phyloP scores from a whole-genome alignment of 2,113 vertebrate species.

The Lagenorhynchus albirostris region DNA sequence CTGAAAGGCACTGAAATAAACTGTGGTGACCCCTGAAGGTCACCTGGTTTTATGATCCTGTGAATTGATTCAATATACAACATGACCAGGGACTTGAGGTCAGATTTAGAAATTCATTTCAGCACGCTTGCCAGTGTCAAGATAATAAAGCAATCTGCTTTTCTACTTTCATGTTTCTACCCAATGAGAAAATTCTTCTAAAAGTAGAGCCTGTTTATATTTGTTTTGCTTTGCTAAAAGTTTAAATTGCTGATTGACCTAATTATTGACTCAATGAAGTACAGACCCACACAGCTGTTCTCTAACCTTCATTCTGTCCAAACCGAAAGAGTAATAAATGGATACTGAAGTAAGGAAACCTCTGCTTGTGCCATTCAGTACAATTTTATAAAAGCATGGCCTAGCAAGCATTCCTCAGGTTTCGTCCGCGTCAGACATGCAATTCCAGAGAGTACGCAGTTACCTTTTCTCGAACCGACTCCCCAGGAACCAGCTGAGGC shows the following conservation, averaged over 20 bases:
- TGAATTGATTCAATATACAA: background rate
- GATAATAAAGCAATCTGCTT: background rate
- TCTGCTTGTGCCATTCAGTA: too few relatives aligned
- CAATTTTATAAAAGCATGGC: background rate
- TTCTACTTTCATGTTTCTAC: background rate
- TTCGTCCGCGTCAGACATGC: accelerated
- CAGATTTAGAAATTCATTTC: background rate
- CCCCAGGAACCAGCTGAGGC: conserved; percentile 94
- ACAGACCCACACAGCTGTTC: background rate
- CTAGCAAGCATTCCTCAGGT: background rate
- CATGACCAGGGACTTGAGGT: background rate
- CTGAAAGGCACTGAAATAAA: background rate
- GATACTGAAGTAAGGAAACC: background rate
- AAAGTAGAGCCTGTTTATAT: background rate
- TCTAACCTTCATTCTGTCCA: background rate
- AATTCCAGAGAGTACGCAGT: background rate
- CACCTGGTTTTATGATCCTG: background rate
- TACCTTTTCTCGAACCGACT: conserved; percentile 93
- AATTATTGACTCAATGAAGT: background rate
- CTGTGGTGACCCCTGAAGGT: background rate
- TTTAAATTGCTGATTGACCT: background rate
- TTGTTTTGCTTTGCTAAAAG: background rate
- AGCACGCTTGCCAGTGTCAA: background rate
- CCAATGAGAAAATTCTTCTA: background rate
- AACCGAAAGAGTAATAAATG: background rate